Evolutionary conservation across 2,797 vertebrate species (phyloP), one percentile per base, ranked within the genome.

Genomic region (Orestias chungarensis): DNA sequence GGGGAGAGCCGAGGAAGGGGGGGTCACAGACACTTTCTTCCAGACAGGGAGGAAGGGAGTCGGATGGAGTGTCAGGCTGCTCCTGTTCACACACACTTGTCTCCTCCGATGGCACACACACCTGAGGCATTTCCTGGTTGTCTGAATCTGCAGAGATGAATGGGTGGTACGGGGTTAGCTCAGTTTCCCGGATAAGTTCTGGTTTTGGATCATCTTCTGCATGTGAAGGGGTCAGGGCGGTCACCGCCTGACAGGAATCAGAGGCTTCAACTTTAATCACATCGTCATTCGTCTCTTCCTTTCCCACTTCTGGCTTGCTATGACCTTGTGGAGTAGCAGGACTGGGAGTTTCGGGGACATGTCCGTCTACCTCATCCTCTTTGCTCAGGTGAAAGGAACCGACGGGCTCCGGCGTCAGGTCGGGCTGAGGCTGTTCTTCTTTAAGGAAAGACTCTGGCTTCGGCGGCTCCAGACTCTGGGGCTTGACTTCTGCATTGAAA

Each of bases 391-490:
- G 92, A 3, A 94, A 86, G 1, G 92, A 82, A 52, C 80, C 88
- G 50, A 94, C 81, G 33, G 90, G 83, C 44, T 92, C 86, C 29
- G 91, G 82, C 0, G 87, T 91, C 78, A 93, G 64, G 64, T 82
- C 81, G 0, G 91, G 84, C 0, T 85, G 89, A 67, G 78, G 88
- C 40, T 93, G 94, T 5, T 96, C 95, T 73, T 94, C 69, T 83
- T 97, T 96, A 0, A 96, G 94, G 72, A 95, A 94, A 68, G 95
- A 81, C 4, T 87, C 90, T 2, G 92, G 88, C 74, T 94, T 93
- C 0, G 84, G 82, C 0, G 89, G 78, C 71, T 94, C 93, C n/a
- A 96, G 75, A 78, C 91, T 94, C 78, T 94, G 92, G 57, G 95
- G 95, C 64, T 96, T 98, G 74, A 95, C 85, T 66, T 97, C 95